Conservation (phyloP, 2,888 invertebrate species). For the Pilophorus perplexus region DNA sequence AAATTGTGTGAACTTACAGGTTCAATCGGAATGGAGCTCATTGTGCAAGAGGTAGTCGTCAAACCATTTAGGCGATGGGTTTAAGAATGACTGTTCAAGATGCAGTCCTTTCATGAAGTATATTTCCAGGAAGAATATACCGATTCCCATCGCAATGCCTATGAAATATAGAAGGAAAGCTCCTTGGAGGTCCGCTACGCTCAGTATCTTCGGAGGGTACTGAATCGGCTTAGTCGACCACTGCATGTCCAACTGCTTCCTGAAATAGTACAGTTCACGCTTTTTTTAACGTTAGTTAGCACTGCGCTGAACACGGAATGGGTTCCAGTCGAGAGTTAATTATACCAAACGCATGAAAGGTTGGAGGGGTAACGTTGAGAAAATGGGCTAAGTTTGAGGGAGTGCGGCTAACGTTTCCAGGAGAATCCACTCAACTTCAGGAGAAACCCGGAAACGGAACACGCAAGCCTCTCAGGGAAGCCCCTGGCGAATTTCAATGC, state of each 20-base stretch:
- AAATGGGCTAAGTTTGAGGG: no score
- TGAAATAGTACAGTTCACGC: conserved; percentile 4
- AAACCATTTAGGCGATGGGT: conserved; percentile 30
- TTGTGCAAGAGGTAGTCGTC: conserved; percentile 32
- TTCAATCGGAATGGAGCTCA: no score
- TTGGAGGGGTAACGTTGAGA: no score
- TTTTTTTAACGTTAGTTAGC: background rate
- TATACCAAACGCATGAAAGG: no score
- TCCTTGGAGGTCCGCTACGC: conserved; percentile 12
- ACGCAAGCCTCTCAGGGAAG: background rate
- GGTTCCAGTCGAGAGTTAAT: background rate
- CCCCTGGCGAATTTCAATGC: conserved; percentile 6
- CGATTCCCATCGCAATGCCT: conserved; percentile 9
- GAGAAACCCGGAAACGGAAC: no score
- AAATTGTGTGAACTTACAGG: background rate
- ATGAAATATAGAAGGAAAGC: conserved; percentile 29
- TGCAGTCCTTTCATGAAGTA: conserved; percentile 23
- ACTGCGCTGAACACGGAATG: no score
- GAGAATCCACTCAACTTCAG: no score
- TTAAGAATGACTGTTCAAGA: conserved; percentile 17
- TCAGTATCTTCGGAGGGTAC: conserved; percentile 27
- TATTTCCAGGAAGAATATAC: conserved; percentile 22
- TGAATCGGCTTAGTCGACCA: conserved; percentile 26
- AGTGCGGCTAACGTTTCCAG: no score
- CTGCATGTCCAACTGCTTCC: conserved; percentile 36